phyloP scores from a whole-genome alignment of 2,888 invertebrate species.

The Liopterus haemorrhoidalis region DNA sequence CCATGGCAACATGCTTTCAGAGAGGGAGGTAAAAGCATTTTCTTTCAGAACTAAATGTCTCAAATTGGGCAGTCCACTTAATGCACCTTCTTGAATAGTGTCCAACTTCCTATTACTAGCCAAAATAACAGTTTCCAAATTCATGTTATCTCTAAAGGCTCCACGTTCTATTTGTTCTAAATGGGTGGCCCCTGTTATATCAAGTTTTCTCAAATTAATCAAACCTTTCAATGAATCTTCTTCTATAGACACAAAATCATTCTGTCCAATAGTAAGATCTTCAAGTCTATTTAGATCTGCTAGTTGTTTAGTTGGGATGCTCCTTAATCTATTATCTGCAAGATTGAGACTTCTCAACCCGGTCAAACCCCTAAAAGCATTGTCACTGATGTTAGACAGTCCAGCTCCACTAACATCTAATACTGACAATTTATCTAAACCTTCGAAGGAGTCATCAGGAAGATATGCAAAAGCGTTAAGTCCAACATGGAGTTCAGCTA shows the following conservation, averaged over 20 bases:
- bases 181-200: constrained; percentile 71
- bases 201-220: constrained; percentile 67
- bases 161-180: constrained; percentile 68
- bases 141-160: constrained; percentile 73
- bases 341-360: constrained; percentile 71
- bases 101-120: constrained; percentile 71
- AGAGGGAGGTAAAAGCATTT: constrained; percentile 67
- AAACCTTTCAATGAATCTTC: constrained; percentile 73
- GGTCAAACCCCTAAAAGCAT: constrained; percentile 69
- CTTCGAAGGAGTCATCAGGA: constrained; percentile 71
- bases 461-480: constrained; percentile 73
- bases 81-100: constrained; percentile 67
- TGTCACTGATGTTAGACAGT: constrained; percentile 68
- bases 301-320: constrained; percentile 70
- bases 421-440: constrained; percentile 66
- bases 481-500: constrained; percentile 80
- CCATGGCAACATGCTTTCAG: constrained; percentile 76
- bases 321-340: constrained; percentile 69
- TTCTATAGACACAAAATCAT: constrained; percentile 65
- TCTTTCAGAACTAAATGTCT: constrained; percentile 70
- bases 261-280: constrained; percentile 76
- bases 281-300: constrained; percentile 67
- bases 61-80: constrained; percentile 73
- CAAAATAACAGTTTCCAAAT: constrained; percentile 69
- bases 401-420: constrained; percentile 77